Conservation (phyloP, 1,140 invertebrate species). For the Procambarus clarkii region DNA sequence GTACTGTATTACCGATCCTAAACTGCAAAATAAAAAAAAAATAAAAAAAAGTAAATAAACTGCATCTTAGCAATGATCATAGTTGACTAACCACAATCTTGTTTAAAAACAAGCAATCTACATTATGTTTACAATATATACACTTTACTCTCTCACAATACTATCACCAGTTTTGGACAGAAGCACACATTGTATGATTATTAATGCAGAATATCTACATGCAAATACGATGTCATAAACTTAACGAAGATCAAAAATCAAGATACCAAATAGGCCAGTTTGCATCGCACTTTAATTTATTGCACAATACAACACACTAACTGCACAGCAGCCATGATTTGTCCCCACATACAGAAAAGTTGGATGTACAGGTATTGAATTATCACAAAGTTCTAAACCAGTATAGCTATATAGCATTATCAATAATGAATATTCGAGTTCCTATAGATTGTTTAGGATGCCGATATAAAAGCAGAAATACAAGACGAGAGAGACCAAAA, state of each 20-base stretch:
- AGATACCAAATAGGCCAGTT: background rate
- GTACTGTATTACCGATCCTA: background rate
- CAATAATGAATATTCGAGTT: no score
- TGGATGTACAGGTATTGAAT: no score
- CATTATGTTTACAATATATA: background rate
- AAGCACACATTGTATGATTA: background rate
- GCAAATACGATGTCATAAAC: no score
- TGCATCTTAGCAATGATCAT: background rate
- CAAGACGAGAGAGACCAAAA: no score
- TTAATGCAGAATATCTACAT: background rate
- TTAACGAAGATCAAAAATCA: background rate
- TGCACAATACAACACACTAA: background rate
- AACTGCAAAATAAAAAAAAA: background rate
- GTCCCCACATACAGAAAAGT: no score
- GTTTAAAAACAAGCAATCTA: background rate
- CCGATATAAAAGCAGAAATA: no score
- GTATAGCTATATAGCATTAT: no score
- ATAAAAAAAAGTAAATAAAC: background rate
- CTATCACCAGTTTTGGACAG: background rate
- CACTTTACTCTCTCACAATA: background rate
- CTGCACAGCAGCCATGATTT: no score
- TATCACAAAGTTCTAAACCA: no score
- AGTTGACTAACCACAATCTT: background rate
- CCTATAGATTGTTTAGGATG: no score
- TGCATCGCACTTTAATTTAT: background rate